These are phyloP conservation scores for Baronia brevicornis DNA, from an alignment of 2,888 invertebrate species.

Conservation along the genomic window DNA sequence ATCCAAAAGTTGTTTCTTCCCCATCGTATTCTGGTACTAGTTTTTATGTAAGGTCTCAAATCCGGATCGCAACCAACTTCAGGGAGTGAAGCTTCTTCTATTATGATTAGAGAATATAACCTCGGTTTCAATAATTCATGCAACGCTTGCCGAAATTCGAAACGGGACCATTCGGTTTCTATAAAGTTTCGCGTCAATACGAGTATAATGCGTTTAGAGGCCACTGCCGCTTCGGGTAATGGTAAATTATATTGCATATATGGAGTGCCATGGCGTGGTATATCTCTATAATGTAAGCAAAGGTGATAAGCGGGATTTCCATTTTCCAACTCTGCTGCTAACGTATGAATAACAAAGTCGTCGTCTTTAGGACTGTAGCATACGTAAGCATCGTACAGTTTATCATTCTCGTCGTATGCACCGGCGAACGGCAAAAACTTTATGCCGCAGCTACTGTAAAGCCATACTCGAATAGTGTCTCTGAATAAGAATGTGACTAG, in stretches of 20 bases:
- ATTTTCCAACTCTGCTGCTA: constrained; percentile 90
- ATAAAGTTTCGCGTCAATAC: constrained; percentile 91
- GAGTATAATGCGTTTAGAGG: constrained; percentile 89
- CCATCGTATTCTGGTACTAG: constrained; percentile 88
- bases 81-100: constrained; percentile 87
- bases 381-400: constrained; percentile 94
- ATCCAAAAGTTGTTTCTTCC: constrained; percentile 97
- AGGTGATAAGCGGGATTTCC: constrained; percentile 86
- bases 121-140: constrained; percentile 90
- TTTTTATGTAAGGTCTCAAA: constrained; percentile 90
- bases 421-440: constrained; percentile 84
- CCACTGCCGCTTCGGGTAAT: constrained; percentile 91
- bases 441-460: constrained; percentile 90
- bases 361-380: constrained; percentile 95
- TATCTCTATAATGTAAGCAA: constrained; percentile 92
- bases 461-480: constrained; percentile 90
- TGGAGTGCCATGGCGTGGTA: constrained; percentile 81
- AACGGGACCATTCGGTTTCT: constrained; percentile 94
- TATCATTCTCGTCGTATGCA: constrained; percentile 86
- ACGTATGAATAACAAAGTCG: constrained; percentile 90
- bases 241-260: constrained; percentile 83
- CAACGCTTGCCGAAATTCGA: constrained; percentile 91
- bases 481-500: constrained; percentile 89
- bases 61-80: constrained; percentile 91
- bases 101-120: constrained; percentile 88